Conservation (phyloP, 2,888 invertebrate species). For the Ephialtes manifestator region DNA sequence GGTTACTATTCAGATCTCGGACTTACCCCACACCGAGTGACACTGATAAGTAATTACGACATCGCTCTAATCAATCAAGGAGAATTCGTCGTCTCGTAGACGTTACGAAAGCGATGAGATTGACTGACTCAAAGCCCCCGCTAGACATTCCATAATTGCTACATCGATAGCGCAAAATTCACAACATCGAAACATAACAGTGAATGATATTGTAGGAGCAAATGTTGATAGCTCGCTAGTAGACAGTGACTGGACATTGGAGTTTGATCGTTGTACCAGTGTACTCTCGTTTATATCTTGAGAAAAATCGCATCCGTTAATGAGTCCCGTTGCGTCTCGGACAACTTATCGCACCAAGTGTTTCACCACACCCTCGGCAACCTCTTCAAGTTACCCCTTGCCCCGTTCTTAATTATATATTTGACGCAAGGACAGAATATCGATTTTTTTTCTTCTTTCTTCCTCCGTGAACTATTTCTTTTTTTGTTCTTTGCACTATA, state of each 20-base stretch:
- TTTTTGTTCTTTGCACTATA: too few species aligned
- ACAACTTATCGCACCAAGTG: slow-evolving; percentile 18
- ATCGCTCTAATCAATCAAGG: not conserved
- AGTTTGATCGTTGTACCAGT: slow-evolving; percentile 54
- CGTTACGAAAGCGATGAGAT: slow-evolving; percentile 33
- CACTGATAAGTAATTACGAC: not conserved
- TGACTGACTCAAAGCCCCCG: slow-evolving; percentile 11
- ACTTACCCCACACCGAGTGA: not conserved
- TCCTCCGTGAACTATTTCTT: not conserved
- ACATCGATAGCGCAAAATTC: slow-evolving; percentile 19
- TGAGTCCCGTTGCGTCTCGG: slow-evolving; percentile 9
- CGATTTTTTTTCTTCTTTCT: slow-evolving; percentile 1
- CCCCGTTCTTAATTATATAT: not conserved
- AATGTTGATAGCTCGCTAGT: slow-evolving; percentile 12
- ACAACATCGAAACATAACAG: slow-evolving; percentile 25
- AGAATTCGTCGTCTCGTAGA: not conserved
- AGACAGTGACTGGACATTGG: slow-evolving; percentile 56
- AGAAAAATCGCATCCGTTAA: slow-evolving; percentile 39
- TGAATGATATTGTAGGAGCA: slow-evolving; percentile 23
- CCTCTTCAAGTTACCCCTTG: not conserved
- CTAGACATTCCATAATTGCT: slow-evolving; percentile 44
- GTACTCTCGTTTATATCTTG: slow-evolving; percentile 30
- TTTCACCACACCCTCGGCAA: slow-evolving; percentile 23
- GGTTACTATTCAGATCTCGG: too few species aligned
- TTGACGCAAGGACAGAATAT: not conserved